Evolutionary conservation across 2,888 invertebrate species (phyloP), one percentile per base, ranked within the genome.

Genomic region (Monochamus alternatus): DNA sequence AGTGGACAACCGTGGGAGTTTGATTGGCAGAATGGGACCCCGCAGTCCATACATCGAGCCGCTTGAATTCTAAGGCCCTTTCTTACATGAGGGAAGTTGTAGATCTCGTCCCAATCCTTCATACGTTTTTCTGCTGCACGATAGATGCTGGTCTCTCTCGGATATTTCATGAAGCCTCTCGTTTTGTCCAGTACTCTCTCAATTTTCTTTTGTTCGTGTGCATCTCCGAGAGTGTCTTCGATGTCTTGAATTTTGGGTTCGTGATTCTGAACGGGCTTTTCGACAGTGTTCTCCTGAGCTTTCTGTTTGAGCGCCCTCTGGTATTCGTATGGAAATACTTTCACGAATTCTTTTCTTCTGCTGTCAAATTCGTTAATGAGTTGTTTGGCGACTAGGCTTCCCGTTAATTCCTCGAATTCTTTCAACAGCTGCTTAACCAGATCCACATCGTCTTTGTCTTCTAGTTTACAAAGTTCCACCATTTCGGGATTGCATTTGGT

Each of bases 21-120:
- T 52, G 96, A 96, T 87, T 97, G 97, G 87, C 99, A 99, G 91
- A 98, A 98, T 8, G 98, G 98, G n/a, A 99, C 98, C 32, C 99
- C 99, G 89, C 99, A 99, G 86, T 99, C 99, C 99, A 99, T 99
- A 87, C 99, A 99, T 60, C 98, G 92, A 0, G 98, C 97, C 1
- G 98, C 97, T 88, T 98, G 98, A 9, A 95, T 92, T 67, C 95
- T 92, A 60, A 99, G 91, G n/a, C 96, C 97, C 88, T 95, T 95
- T 7, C 97, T 93, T 8, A 99, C 97, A 82, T 94, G 94, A 14
- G 91, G 91, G 85, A 94, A 94, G 88, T 97, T 95, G 90, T 97
- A 98, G 80, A 99, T 96, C 91, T 99, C 99, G 80, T 97, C 94
- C 98, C 98, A 99, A 89, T 99, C 99, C 78, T 96, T 93, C 82